A percentile compares a stretch with the other conserved stretches of the same genome.
phyloP scores from a whole-genome alignment of 2,888 invertebrate genomes.

The Agrochola lota region DNA sequence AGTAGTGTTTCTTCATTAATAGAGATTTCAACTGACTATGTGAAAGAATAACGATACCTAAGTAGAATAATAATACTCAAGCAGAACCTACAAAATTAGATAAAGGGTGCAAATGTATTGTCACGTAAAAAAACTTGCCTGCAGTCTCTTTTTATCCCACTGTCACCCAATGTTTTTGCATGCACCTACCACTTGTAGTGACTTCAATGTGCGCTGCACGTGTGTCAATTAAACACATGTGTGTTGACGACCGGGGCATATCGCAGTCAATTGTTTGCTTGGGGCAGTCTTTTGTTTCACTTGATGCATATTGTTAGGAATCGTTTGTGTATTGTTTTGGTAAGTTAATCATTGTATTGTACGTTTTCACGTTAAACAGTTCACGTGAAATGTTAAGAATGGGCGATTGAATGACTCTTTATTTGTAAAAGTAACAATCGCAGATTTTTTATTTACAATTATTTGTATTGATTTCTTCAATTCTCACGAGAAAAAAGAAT shows the following conservation, averaged over 20 bases:
- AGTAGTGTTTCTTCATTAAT: too few relatives aligned
- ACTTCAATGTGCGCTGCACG: conserved; percentile 72
- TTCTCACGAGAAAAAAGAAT: too few relatives aligned
- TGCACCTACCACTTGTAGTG: conserved; percentile 49
- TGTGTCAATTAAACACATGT: conserved; percentile 71
- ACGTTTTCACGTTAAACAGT: neutral
- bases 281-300: conserved; percentile 44
- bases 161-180: conserved; percentile 43
- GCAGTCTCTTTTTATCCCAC: conserved; percentile 10
- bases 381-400: neutral
- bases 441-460: neutral
- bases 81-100: neutral
- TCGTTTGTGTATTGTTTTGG: conserved; percentile 40
- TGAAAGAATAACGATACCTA: neutral
- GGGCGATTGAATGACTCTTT: neutral
- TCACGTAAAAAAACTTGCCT: neutral
- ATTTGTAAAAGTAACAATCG: neutral
- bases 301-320: conserved; percentile 38
- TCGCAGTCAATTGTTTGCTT: conserved; percentile 62
- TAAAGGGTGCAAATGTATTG: conserved; percentile 1
- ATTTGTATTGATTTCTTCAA: too few relatives aligned
- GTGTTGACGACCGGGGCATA: conserved; percentile 47
- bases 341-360: conserved; percentile 12
- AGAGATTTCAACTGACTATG: too few relatives aligned
- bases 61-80: neutral